phyloP scores from a whole-genome alignment of 2,888 invertebrate genomes.

The Agrochola lota region DNA sequence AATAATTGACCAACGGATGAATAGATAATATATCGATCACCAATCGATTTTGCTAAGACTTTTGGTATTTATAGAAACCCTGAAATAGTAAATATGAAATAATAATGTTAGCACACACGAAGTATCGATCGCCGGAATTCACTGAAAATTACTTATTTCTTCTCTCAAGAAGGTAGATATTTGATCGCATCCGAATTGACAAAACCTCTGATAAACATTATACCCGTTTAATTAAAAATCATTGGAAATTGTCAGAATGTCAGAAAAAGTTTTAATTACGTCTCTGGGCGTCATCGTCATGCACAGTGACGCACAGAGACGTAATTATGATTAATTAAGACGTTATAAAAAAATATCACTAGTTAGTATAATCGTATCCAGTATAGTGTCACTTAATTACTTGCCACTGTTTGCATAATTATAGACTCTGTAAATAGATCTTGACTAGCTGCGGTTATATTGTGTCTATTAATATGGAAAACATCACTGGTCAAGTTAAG shows the following conservation, averaged over 20 bases:
- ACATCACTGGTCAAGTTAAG: background rate
- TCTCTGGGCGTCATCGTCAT: conserved; percentile 20
- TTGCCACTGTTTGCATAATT: conserved; percentile 1
- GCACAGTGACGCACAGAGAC: too few relatives aligned
- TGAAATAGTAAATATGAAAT: background rate
- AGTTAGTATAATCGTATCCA: too few relatives aligned
- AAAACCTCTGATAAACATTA: background rate
- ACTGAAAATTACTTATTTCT: too few relatives aligned
- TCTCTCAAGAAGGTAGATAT: background rate
- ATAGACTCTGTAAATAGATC: background rate
- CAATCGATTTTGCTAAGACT: background rate
- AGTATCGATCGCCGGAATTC: background rate
- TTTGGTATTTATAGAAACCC: background rate
- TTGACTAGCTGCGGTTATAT: background rate
- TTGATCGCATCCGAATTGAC: background rate
- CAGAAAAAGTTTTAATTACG: background rate
- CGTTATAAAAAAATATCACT: background rate
- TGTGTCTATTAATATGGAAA: background rate
- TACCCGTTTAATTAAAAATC: background rate
- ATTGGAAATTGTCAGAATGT: background rate
- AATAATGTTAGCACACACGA: background rate
- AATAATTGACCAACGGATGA: background rate
- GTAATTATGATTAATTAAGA: too few relatives aligned
- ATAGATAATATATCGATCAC: background rate
- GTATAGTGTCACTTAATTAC: background rate